phyloP scores from a whole-genome alignment of 1,140 invertebrate genomes.

The Penaeus vannamei region DNA sequence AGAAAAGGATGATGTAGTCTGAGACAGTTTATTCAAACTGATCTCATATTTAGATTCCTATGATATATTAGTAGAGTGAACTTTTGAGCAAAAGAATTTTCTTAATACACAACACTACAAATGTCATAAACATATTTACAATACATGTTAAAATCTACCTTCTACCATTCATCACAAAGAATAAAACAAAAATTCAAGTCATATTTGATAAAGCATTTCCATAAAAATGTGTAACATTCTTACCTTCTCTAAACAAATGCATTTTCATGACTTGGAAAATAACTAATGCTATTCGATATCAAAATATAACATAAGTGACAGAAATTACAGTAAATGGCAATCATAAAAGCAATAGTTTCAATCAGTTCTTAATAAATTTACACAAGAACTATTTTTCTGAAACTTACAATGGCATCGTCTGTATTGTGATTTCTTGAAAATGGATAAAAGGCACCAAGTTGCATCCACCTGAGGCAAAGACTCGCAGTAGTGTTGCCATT shows the following conservation, averaged over 20 bases:
- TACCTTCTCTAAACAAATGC: too few species aligned
- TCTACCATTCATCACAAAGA: slow-evolving; percentile 65
- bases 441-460: slow-evolving; percentile 74
- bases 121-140: neutral
- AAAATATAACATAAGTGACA: too few species aligned
- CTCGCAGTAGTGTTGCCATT: slow-evolving; percentile 72
- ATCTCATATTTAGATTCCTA: slow-evolving; percentile 83
- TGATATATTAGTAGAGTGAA: slow-evolving; percentile 76
- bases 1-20: neutral
- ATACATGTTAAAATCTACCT: slow-evolving; percentile 29
- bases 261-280: too few species aligned
- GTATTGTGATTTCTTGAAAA: slow-evolving; percentile 69
- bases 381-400: neutral
- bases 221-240: too few species aligned
- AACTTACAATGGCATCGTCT: slow-evolving; percentile 69
- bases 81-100: slow-evolving; percentile 72
- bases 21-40: too few species aligned
- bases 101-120: slow-evolving; percentile 21
- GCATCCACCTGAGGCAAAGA: slow-evolving; percentile 75
- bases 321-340: too few species aligned
- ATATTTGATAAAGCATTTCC: too few species aligned
- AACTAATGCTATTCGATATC: too few species aligned
- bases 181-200: slow-evolving; percentile 67
- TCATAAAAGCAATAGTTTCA: too few species aligned
- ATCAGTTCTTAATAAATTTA: neutral